A percentile compares a stretch with the other conserved stretches of the same genome.
Evolutionary conservation across 2,797 vertebrate genomes (phyloP).

Genomic region (Liparis tanakae): DNA sequence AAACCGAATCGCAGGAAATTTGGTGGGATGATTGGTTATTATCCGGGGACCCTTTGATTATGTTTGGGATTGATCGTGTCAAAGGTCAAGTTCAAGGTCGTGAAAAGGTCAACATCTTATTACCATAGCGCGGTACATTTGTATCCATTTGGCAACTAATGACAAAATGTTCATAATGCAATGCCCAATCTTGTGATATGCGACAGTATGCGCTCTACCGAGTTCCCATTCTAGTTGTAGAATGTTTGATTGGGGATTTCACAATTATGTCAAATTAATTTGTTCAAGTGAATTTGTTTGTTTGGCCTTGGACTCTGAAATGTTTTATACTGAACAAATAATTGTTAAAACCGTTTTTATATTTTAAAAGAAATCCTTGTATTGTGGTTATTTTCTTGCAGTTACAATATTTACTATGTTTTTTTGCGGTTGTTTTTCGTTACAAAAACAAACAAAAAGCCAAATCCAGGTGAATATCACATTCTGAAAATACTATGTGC

Average conservation of each 20-base stretch:
- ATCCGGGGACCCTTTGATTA: too few species aligned
- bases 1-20: too few species aligned
- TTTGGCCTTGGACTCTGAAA: constrained; percentile 89
- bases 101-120: too few species aligned
- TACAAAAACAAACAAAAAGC: neutral
- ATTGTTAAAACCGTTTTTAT: constrained; percentile 94
- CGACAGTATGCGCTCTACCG: too few species aligned
- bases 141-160: too few species aligned
- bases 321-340: constrained; percentile 96
- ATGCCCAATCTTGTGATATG: too few species aligned
- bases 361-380: constrained; percentile 81
- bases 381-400: constrained; percentile 80
- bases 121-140: too few species aligned
- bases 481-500: neutral
- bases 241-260: constrained; percentile 78
- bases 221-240: too few species aligned
- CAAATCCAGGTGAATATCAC: neutral
- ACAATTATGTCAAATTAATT: constrained; percentile 81
- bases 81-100: too few species aligned
- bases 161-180: too few species aligned
- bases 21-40: too few species aligned
- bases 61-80: too few species aligned
- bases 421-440: constrained; percentile 31
- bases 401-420: constrained; percentile 66
- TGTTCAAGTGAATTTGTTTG: constrained; percentile 84